Percentiles rank a stretch among this genome's conserved stretches.
These are phyloP conservation scores for Malacosoma neustria DNA, from an alignment of 2,888 invertebrate genomes.

Conservation along the genomic window DNA sequence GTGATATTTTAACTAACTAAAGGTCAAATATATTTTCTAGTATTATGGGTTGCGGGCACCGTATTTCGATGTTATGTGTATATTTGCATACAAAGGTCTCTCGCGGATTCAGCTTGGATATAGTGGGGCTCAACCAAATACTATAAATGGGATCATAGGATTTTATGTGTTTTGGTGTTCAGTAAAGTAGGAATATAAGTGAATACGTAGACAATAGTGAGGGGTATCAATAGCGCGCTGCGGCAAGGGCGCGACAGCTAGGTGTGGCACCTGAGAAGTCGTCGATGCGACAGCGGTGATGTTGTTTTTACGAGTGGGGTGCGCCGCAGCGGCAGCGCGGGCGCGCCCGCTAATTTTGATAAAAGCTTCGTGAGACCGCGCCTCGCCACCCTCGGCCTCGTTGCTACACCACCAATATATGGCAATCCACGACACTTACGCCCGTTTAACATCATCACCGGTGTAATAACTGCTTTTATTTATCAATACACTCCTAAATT, in stretches of 20 bases:
- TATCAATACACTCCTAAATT: not conserved
- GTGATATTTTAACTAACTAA: too few species aligned
- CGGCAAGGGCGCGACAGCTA: conserved; percentile 51
- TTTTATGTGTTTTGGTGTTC: too few species aligned
- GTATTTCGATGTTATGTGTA: too few species aligned
- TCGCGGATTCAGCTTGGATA: too few species aligned
- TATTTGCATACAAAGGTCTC: too few species aligned
- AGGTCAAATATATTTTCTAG: too few species aligned
- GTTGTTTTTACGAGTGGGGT: conserved; percentile 68
- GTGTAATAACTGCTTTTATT: not conserved
- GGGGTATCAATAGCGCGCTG: conserved; percentile 35
- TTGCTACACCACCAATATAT: conserved; percentile 44
- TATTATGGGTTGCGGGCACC: too few species aligned
- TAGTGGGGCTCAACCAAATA: too few species aligned
- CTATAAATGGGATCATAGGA: too few species aligned
- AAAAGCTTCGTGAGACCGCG: conserved; percentile 69
- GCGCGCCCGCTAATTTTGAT: conserved; percentile 70
- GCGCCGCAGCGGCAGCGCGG: conserved; percentile 47
- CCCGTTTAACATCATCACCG: conserved; percentile 3
- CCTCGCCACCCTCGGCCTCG: conserved; percentile 37
- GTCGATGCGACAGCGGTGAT: conserved; percentile 55
- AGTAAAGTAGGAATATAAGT: too few species aligned
- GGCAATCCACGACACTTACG: conserved; percentile 20
- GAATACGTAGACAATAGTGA: conserved; percentile 7
- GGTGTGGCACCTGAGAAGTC: conserved; percentile 54